These are phyloP conservation scores for Hemichromis elongatus DNA, from an alignment of 2,113 vertebrate genomes.

Conservation along the genomic window DNA sequence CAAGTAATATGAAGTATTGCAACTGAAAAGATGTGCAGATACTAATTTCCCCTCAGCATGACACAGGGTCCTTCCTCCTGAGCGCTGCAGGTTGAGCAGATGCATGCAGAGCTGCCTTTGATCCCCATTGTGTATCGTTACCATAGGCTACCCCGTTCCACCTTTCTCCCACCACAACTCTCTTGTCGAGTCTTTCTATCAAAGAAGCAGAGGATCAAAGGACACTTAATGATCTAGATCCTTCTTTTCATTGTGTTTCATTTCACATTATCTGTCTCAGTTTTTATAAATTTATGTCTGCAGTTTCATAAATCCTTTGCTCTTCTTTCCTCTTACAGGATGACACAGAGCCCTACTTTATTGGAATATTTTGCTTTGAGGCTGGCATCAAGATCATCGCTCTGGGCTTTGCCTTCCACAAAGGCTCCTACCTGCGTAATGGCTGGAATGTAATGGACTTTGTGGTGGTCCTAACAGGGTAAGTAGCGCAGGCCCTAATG, in stretches of 20 bases:
- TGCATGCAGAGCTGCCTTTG: conserved; percentile 9
- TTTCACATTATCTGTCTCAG: neutral
- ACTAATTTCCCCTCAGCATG: neutral
- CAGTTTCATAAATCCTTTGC: neutral
- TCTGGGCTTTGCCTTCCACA: conserved; percentile 91
- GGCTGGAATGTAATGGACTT: conserved; percentile 99
- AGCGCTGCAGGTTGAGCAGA: conserved; percentile 6
- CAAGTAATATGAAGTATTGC: neutral
- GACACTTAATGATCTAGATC: neutral
- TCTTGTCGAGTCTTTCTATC: conserved; percentile 10
- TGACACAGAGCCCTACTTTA: conserved; percentile 95
- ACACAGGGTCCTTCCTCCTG: neutral
- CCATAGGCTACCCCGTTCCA: conserved; percentile 1
- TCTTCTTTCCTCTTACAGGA: conserved; percentile 73
- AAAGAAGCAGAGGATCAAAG: neutral
- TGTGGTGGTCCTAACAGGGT: conserved; percentile 94
- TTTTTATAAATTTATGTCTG: neutral
- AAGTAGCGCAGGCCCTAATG: conserved; percentile 65
- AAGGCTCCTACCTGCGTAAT: conserved; percentile 91
- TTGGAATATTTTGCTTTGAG: conserved; percentile 98
- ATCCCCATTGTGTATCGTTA: conserved; percentile 1
- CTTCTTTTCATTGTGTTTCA: neutral
- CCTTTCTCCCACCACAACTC: neutral
- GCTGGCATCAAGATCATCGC: conserved; percentile 96
- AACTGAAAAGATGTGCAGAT: neutral